Conservation (phyloP, 2,113 vertebrate genomes). For the Tetrao urogallus region DNA sequence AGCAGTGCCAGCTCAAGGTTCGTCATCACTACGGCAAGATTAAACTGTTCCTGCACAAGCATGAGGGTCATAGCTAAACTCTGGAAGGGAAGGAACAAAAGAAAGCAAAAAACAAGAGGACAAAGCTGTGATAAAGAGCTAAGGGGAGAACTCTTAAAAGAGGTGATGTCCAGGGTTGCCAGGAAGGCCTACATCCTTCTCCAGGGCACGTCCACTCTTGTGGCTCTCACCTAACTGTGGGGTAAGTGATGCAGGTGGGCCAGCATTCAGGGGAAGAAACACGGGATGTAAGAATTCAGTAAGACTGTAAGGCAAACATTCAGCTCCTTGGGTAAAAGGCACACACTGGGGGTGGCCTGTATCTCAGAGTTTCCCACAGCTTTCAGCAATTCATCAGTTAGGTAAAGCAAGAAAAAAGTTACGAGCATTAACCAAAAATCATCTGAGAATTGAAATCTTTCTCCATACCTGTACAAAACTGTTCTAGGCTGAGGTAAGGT, state of each 20-base stretch:
- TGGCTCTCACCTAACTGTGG: not conserved
- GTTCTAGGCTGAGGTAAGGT: constrained; percentile 13
- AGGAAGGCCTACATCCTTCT: not conserved
- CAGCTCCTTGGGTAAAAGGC: not conserved
- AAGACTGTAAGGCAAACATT: not conserved
- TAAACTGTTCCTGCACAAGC: not conserved
- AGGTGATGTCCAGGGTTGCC: not conserved
- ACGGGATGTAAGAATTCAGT: not conserved
- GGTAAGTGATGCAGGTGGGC: not conserved
- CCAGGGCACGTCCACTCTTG: not conserved
- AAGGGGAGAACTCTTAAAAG: not conserved
- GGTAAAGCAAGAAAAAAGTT: not conserved
- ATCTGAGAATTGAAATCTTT: not conserved
- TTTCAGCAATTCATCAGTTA: not conserved
- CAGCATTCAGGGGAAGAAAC: not conserved
- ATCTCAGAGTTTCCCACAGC: not conserved
- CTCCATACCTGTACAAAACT: constrained; percentile 32
- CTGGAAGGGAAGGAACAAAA: not conserved
- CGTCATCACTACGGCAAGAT: not conserved
- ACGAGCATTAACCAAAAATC: not conserved
- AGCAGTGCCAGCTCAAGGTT: not conserved
- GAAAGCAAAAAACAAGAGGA: not conserved
- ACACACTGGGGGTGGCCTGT: not conserved
- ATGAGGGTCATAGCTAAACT: not conserved
- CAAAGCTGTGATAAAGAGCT: not conserved